A percentile compares a stretch with the other conserved stretches of the same genome.
These are phyloP conservation scores for Amphiprion clarkii DNA, from an alignment of 2,797 vertebrate species.

Conservation along the genomic window DNA sequence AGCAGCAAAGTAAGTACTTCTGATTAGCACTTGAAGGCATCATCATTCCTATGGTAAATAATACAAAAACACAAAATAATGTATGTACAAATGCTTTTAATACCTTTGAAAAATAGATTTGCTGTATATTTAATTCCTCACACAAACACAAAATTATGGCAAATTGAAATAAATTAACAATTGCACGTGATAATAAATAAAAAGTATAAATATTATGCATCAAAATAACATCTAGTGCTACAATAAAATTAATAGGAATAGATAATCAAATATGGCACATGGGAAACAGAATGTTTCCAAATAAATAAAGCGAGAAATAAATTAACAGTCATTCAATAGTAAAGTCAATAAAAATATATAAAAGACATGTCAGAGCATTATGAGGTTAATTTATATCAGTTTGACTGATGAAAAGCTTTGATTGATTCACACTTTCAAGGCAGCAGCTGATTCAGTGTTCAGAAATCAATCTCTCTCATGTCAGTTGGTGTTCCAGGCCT, in stretches of 20 bases:
- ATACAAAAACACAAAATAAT: background rate
- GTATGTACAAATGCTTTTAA: slow-evolving; percentile 58
- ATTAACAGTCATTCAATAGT: slow-evolving; percentile 61
- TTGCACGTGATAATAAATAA: slow-evolving; percentile 84
- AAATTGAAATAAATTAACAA: slow-evolving; percentile 83
- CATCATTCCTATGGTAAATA: background rate
- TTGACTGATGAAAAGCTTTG: slow-evolving; percentile 77
- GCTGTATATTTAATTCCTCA: slow-evolving; percentile 62
- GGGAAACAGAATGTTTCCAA: slow-evolving; percentile 48
- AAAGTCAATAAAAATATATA: slow-evolving; percentile 61
- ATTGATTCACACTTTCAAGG: slow-evolving; percentile 66
- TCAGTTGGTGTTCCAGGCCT: slow-evolving; percentile 85
- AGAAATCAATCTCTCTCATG: slow-evolving; percentile 87
- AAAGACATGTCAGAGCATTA: slow-evolving; percentile 54
- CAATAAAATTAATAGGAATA: slow-evolving; percentile 58
- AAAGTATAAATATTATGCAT: slow-evolving; percentile 77
- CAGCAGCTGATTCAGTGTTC: slow-evolving; percentile 38
- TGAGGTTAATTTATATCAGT: slow-evolving; percentile 81
- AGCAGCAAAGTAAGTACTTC: too few species aligned
- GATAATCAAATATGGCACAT: slow-evolving; percentile 80
- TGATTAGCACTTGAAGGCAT: background rate
- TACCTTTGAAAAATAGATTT: slow-evolving; percentile 82
- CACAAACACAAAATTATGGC: slow-evolving; percentile 63
- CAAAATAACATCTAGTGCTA: slow-evolving; percentile 56
- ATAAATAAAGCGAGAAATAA: slow-evolving; percentile 80